These are phyloP conservation scores for Baronia brevicornis DNA, from an alignment of 2,888 invertebrate genomes.

Conservation along the genomic window DNA sequence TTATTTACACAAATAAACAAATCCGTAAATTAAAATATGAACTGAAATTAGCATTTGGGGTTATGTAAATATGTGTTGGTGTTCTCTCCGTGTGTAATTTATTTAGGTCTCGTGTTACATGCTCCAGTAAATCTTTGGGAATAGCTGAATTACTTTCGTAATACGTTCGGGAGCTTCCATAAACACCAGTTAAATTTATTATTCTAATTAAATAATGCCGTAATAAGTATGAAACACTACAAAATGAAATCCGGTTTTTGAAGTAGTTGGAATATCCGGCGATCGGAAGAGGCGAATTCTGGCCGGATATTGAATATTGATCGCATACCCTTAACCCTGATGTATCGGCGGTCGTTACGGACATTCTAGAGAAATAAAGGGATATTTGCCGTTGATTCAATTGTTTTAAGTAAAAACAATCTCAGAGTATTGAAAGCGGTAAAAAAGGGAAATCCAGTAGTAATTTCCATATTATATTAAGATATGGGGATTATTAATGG, in stretches of 20 bases:
- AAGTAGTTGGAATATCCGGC: constrained; percentile 56
- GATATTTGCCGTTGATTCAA: constrained; percentile 59
- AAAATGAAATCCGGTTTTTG: constrained; percentile 36
- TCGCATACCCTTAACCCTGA: constrained; percentile 70
- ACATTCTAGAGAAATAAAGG: constrained; percentile 50
- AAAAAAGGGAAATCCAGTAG: too few relatives aligned
- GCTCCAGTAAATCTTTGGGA: constrained; percentile 17
- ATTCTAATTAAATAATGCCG: constrained; percentile 18
- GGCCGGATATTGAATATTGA: constrained; percentile 74
- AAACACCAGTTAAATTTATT: constrained; percentile 13
- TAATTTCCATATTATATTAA: too few relatives aligned
- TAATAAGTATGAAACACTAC: constrained; percentile 10
- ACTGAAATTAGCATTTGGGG: constrained; percentile 8
- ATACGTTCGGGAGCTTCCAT: constrained; percentile 7
- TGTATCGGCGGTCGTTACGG: constrained; percentile 58
- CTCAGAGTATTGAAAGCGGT: too few relatives aligned
- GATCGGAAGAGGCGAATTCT: constrained; percentile 69
- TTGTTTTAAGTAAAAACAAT: constrained; percentile 36
- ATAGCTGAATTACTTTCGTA: constrained; percentile 8
- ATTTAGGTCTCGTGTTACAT: constrained; percentile 17
- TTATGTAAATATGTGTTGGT: constrained; percentile 11
- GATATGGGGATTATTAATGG: too few relatives aligned
- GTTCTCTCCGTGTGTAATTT: constrained; percentile 13
- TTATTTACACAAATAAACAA: too few relatives aligned
- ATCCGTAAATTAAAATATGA: too few relatives aligned